Percentiles rank a stretch among this genome's conserved stretches.
Conservation (phyloP, 2,888 invertebrate genomes). For the Himalopsyche tibetana region DNA sequence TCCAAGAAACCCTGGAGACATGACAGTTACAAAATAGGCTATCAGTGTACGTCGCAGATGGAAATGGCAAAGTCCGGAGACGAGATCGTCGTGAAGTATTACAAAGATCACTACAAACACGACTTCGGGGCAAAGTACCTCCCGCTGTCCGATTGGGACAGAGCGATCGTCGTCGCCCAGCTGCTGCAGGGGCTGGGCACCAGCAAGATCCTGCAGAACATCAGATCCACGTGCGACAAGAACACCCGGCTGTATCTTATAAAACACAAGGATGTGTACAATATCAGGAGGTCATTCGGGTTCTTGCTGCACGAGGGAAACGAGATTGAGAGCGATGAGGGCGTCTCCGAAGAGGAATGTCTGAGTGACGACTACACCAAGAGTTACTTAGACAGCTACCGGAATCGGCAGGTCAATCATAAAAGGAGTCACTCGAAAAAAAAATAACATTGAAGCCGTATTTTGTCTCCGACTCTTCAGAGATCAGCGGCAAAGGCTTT, state of each 20-base stretch:
- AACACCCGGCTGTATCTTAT: background rate
- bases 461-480: too few species aligned
- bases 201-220: background rate
- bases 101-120: slow-evolving; percentile 8
- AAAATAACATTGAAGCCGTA: too few species aligned
- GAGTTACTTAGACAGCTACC: too few species aligned
- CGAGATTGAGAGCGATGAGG: background rate
- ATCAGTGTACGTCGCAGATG: too few species aligned
- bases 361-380: too few species aligned
- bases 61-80: too few species aligned
- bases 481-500: too few species aligned
- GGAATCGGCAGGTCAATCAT: too few species aligned
- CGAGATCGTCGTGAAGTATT: background rate
- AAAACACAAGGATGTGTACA: background rate
- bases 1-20: too few species aligned
- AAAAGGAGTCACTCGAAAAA: too few species aligned
- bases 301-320: background rate
- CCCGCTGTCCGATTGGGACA: background rate
- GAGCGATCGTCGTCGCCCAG: background rate
- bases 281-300: background rate
- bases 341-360: background rate
- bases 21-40: too few species aligned
- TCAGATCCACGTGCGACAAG: background rate
- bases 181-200: background rate
- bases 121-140: background rate